Conservation (phyloP, 2,797 vertebrate genomes). For the Trachops cirrhosus region DNA sequence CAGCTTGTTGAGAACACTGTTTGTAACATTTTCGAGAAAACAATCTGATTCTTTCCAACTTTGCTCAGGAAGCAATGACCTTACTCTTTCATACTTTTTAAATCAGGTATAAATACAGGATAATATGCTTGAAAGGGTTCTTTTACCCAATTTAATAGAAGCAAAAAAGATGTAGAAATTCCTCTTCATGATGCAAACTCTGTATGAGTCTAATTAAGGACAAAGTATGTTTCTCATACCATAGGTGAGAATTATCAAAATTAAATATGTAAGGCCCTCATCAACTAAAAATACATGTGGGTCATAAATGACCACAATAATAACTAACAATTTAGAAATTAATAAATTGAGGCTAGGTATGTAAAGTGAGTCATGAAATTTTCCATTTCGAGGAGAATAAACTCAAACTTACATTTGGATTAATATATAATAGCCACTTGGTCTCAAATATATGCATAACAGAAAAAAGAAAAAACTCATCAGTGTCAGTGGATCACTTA, state of each 20-base stretch:
- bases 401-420: not conserved
- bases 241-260: constrained; percentile 23
- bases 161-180: not conserved
- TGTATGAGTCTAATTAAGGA: not conserved
- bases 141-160: constrained; percentile 24
- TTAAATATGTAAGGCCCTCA: not conserved
- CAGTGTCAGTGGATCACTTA: not conserved
- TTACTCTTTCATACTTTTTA: not conserved
- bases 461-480: not conserved
- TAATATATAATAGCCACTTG: not conserved
- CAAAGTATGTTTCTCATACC: not conserved
- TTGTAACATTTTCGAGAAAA: not conserved
- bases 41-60: not conserved
- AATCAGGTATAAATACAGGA: not conserved
- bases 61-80: not conserved
- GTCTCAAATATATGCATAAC: not conserved
- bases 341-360: not conserved
- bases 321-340: constrained; percentile 18
- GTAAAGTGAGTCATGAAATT: not conserved
- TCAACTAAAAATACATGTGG: not conserved
- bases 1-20: not conserved
- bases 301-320: constrained; percentile 24
- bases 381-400: not conserved
- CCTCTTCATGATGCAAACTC: not conserved
- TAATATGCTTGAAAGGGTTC: not conserved